Evolutionary conservation across 2,113 vertebrate species (phyloP), one percentile per base, ranked within the genome.

Genomic region (Nothoprocta pentlandii): DNA sequence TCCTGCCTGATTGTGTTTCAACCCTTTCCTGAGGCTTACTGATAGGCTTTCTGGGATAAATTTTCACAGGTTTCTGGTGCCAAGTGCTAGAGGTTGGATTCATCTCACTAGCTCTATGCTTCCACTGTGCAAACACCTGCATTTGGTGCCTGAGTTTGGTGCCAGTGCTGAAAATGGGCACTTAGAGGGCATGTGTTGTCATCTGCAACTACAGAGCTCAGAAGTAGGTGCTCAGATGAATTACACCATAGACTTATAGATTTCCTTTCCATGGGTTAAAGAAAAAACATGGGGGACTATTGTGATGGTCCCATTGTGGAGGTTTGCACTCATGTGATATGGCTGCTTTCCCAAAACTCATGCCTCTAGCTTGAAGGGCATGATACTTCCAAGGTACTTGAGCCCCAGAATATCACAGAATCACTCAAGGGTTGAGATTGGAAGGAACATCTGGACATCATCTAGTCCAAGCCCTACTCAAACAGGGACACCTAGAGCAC

Each of bases 31-130:
- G 64, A 44, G 80, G 64, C 56, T 6, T 93, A 69, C 85, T 94
- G 92, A 94, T 90, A 80, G 92, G 34, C 47, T 88, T 95, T 90
- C 82, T 93, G 92, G 64, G 26, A 46, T 80, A 92, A 80, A 17
- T 47, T 93, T 92, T 88, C 80, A 64, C 68, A 67, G 46, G 70
- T 89, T 66, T 70, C 69, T 80, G 68, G 56, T 80, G 80, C 71
- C 82, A 94, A 62, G 73, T 83, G 42, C 61, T 64, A 32, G 34
- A 9, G 16, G 1, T 20, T 94, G 73, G 69, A 81, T 25, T n/a
- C 51, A 39, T 42, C 64, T 95, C 80, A 68, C 64, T 56, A 67
- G 17, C 69, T 59, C 63, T 63, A 16, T 36, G 12, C 49, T 92
- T 80, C 74, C 2, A 34, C 14, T 17, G n/a, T 61, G 68, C 86